Evolutionary conservation across 2,113 vertebrate species (phyloP), one percentile per base, ranked within the genome.

Genomic region (Saguinus midas): DNA sequence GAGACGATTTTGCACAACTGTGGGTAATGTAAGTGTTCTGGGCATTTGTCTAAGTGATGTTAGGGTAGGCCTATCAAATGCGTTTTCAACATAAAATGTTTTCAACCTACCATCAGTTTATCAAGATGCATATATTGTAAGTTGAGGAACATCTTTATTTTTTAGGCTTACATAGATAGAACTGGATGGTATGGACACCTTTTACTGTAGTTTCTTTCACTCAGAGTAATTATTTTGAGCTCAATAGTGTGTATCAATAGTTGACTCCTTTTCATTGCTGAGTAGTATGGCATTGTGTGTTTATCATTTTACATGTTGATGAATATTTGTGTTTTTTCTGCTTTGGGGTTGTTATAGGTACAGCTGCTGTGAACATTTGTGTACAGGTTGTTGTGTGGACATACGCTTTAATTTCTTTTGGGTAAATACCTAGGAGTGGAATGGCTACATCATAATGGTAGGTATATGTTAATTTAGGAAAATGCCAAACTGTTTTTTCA

Each of bases 221-320:
- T 66, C 13, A 10, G 40, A 7, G 27, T 45, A 76, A 58, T 79
- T 87, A 43, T 61, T 43, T 68, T 35, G 52, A 95, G 43, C 20
- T 55, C 50, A 43, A 0, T 20, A 35, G 40, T 78, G 0, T 32
- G 0, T 78, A 9, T 58, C n/a, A 14, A 14, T 21, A 61, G 17
- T 43, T 79, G 57, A n/a, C 29, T 32, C 21, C 61, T 27, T 48
- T 64, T 78, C 87, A 23, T 57, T 82, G 40, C 82, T 12, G 78
- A 40, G 11, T 64, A 52, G 52, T 55, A 18, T 32, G n/a, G 40
- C 21, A 1, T 52, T 52, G 25, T 52, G 12, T 84, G 43, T 32
- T 76, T 64, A 12, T 70, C n/a, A 70, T 50, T 61, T 80, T 66
- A 29, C 72, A 16, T 27, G 37, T 64, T 20, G 55, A 40, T 55